Evolutionary conservation across 1,140 invertebrate genomes (phyloP), one percentile per base, ranked within the genome.

Genomic region (Platyura marginata): DNA sequence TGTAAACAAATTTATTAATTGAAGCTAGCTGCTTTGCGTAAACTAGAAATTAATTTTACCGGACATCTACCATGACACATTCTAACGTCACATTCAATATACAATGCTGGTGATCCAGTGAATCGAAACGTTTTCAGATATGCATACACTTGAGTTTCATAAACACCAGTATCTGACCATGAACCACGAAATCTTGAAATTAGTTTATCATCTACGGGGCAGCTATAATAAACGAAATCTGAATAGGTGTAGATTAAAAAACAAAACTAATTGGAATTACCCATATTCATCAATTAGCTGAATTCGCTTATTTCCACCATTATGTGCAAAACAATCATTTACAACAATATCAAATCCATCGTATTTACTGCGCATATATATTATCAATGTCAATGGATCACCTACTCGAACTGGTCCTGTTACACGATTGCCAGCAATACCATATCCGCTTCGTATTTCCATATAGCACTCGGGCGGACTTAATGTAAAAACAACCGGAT

Each of bases 341-440:
- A 94, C 88, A n/a, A 92, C 84, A 47, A 94, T 89, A 56, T 94
- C 89, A 55, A 92, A 94, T 44, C 88, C 88, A 64, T 91, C 85
- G 62, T 88, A 90, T 71, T 89, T 83, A 59, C 84, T 89, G 50
- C 87, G 72, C 89, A 94, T 92, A 57, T 92, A 90, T 53, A 92
- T 91, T 47, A 92, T 82, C 25, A 92, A 66, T 3, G 89, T 93
- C 35, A 93, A 67, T 1, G 88, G 87, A 67, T 93, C 89, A 3
- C 88, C 89, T 9, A 93, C 88, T 2, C 86, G 70, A 34, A 94
- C 88, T 13, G 88, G 87, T 35, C 86, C 87, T 5, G 82, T 75
- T 1, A 92, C 83, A 40, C 87, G 65, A 18, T 79, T 79, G 35
- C 86, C 86, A 36, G 72, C 72, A 8, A 82, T 83, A 13, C 84